Percentiles rank a stretch among this genome's conserved stretches.
Conservation (phyloP, 2,113 vertebrate genomes). For the Microcebus ravelobensis region DNA sequence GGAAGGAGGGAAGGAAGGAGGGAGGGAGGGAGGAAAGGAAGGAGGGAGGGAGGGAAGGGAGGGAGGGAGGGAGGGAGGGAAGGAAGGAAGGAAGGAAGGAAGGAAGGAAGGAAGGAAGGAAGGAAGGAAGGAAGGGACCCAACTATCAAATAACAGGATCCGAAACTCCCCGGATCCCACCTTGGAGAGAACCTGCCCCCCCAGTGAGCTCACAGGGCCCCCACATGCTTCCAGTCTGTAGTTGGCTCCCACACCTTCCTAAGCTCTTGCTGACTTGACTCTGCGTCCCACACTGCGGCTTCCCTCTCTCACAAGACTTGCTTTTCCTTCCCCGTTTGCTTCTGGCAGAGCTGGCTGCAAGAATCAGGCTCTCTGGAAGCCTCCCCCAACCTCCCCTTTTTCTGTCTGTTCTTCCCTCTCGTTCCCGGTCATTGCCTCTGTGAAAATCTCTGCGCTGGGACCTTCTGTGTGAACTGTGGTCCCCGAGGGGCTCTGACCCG, state of each 20-base stretch:
- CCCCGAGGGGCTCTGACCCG: rapidly evolving
- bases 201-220: neutral
- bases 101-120: no score
- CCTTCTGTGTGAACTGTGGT: no score
- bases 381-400: neutral
- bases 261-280: neutral
- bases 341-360: no score
- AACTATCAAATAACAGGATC: neutral
- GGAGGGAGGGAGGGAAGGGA: no score
- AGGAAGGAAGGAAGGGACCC: neutral
- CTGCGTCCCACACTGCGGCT: no score
- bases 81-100: no score
- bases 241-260: no score
- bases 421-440: neutral
- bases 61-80: no score
- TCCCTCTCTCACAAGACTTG: neutral
- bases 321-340: neutral
- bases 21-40: rapidly evolving
- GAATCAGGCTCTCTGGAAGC: neutral
- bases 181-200: neutral
- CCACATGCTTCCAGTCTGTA: neutral
- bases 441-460: no score
- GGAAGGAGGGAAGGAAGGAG: no score
- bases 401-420: neutral
- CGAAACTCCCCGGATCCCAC: rapidly evolving